Percentiles rank a stretch among this genome's conserved stretches.
Evolutionary conservation across 2,113 vertebrate genomes (phyloP).

Genomic region (human): DNA sequence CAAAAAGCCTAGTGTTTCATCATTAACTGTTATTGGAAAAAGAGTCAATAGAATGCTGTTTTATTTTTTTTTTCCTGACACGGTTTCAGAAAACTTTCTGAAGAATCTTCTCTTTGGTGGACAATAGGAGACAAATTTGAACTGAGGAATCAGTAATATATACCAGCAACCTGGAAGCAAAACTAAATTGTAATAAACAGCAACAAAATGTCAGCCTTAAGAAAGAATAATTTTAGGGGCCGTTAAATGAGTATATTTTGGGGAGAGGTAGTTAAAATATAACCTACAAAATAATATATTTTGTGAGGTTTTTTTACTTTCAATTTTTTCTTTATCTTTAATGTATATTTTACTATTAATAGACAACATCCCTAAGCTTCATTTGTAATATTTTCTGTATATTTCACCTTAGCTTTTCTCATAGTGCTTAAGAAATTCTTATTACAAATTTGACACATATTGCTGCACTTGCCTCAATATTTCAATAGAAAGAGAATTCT

Average conservation of each 20-base stretch:
- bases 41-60: neutral
- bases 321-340: neutral
- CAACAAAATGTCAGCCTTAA: neutral
- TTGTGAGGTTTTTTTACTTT: neutral
- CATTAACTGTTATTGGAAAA: neutral
- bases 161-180: neutral
- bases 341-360: neutral
- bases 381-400: neutral
- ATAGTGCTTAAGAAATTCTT: neutral
- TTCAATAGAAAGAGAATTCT: neutral
- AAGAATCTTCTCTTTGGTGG: neutral
- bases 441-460: neutral
- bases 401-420: neutral
- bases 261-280: neutral
- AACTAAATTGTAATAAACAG: neutral
- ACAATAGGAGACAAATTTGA: neutral
- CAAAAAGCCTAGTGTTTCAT: neutral
- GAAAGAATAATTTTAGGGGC: neutral
- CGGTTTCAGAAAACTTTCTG: neutral
- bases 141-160: neutral
- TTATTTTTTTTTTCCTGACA: neutral
- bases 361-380: neutral
- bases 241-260: neutral
- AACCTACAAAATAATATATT: neutral
- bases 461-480: neutral